Evolutionary conservation across 2,113 vertebrate genomes (phyloP), one percentile per base, ranked within the genome.

Genomic region (Opisthocomus hoazin): DNA sequence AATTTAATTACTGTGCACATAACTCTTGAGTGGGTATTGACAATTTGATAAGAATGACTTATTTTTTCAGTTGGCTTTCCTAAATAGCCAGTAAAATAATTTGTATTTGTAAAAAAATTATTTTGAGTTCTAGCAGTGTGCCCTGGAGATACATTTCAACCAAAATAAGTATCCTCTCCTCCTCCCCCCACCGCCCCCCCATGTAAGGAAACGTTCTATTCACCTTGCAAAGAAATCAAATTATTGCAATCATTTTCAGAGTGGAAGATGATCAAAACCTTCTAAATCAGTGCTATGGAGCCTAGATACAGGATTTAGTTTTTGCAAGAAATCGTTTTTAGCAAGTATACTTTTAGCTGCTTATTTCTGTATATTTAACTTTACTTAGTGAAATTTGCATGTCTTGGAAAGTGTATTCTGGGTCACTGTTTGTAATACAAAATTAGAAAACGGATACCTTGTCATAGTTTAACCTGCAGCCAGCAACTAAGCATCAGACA

Each of bases 1-100:
- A 71, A 93, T 94, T 63, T 64, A 91, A 82, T 91, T 87, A 80
- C 4, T 69, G 36, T 86, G n/a, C 32, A 41, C 24, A 26, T 56
- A 75, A 78, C 5, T 73, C 39, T 60, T 83, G 71, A 89, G 22
- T 15, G 5, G 16, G 5, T 58, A 58, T 45, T 6, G 13, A 84
- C 26, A 83, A 63, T 70, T 80, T 43, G n/a, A 32, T 43, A 61
- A 37, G 14, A 90, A 80, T 36, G 1, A 61, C 16, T 75, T 57
- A 1, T 8, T 45, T 87, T 54, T 91, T 76, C 37, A 86, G 15
- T 73, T 65, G 15, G 8, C 16, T 65, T 73, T 75, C 2, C 2
- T 84, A 83, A 81, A 29, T 36, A 63, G 3, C 19, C 36, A 69
- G 22, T 36, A 66, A 53, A 93, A 76, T 79, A 57, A 69, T 23